Evolutionary conservation across 2,797 vertebrate species (phyloP), one percentile per base, ranked within the genome.

Genomic region (Acestrorhynchus altus): DNA sequence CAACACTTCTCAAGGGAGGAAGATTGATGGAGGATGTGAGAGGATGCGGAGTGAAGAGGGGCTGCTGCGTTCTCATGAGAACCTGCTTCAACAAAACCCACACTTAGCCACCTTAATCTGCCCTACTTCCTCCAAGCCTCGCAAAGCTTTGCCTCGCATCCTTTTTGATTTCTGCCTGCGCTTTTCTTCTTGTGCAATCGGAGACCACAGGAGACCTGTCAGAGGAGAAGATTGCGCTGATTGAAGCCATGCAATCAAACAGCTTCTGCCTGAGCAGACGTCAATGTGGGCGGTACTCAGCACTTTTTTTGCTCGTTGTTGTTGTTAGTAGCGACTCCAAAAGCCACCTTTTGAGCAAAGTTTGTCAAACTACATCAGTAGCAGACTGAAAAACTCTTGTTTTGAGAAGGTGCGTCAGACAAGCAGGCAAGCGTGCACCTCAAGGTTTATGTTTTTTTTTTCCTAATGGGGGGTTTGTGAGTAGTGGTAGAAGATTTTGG

Each of bases 281-380:
- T 79, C 82, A 81, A 76, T 83, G 87, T 86, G 89, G 90, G 91
- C 88, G 92, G 91, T 89, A 87, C 86, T 65, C 72, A 26, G 67
- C 51, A 28, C 56, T 59, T 70, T 74, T 78, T 90, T 91, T 91
- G 28, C 74, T 47, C 67, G 70, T 65, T 81, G 73, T 78, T 79
- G 63, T 74, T 73, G 77, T 87, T 90, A 87, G 89, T 90, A 87
- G 84, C 83, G 79, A 89, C 88, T 92, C 92, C 90, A 93, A 93
- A 91, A 90, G 88, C 80, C 39, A 89, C 90, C 92, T 93, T 93
- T 86, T 64, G 71, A 83, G 75, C 89, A 93, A 94, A 94, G 91
- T 94, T 94, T 93, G 92, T 93, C 90, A 92, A 94, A 93, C 91
- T 92, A 92, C 90, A 92, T 93, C 92, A 92, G 90, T 89, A 86